A percentile compares a stretch with the other conserved stretches of the same genome.
Evolutionary conservation across 2,888 invertebrate species (phyloP).

Genomic region (Adineta ricciae): DNA sequence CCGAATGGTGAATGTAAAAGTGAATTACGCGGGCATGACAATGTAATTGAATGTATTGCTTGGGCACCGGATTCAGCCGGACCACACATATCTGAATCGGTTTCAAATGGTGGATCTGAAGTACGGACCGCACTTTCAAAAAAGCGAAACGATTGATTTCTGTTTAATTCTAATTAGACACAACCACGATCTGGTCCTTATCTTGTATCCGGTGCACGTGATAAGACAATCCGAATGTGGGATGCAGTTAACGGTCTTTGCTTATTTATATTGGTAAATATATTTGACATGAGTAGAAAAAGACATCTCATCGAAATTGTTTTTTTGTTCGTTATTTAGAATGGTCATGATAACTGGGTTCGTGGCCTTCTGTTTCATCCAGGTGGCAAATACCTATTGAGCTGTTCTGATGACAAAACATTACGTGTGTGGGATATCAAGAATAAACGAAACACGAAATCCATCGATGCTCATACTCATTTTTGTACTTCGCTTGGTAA

Average conservation of each 20-base stretch:
- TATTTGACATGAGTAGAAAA: background rate
- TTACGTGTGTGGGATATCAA: conserved; percentile 94
- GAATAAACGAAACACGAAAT: conserved; percentile 88
- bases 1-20: conserved; percentile 73
- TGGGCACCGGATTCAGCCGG: conserved; percentile 86
- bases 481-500: conserved; percentile 75
- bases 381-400: conserved; percentile 89
- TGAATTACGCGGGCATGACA: conserved; percentile 90
- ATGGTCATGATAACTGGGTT: conserved; percentile 99
- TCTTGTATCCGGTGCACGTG: conserved; percentile 87
- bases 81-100: conserved; percentile 55
- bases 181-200: conserved; percentile 65
- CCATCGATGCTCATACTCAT: conserved; percentile 92
- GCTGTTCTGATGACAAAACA: conserved; percentile 96
- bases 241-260: conserved; percentile 85
- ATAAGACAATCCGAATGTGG: conserved; percentile 77
- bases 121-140: background rate
- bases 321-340: conserved; percentile 26
- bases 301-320: no score
- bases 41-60: conserved; percentile 91
- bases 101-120: conserved; percentile 35
- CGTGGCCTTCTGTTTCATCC: conserved; percentile 94
- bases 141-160: background rate
- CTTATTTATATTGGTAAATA: conserved; percentile 65
- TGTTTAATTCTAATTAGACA: background rate